These are phyloP conservation scores for Rhabdornis inornatus DNA, from an alignment of 2,113 vertebrate species.

Conservation along the genomic window DNA sequence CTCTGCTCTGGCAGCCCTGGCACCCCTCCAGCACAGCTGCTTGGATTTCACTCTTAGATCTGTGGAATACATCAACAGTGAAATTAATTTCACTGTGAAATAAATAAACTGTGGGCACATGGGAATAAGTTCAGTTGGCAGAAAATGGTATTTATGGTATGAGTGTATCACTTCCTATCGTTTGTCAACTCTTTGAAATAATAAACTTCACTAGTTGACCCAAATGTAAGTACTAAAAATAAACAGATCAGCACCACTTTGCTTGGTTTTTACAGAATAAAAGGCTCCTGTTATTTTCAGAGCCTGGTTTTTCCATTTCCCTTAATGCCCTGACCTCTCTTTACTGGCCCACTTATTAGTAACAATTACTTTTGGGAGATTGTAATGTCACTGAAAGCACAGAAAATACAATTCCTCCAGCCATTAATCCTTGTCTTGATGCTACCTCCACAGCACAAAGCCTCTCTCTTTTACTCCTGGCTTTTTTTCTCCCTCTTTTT, in stretches of 20 bases:
- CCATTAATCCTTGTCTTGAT: slow-evolving; percentile 73
- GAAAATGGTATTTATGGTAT: neutral
- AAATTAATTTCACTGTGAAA: neutral
- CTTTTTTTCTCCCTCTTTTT: neutral
- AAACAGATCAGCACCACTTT: neutral
- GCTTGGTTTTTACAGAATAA: slow-evolving; percentile 6
- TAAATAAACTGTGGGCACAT: neutral
- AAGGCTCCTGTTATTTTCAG: slow-evolving; percentile 1
- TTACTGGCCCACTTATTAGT: slow-evolving; percentile 12
- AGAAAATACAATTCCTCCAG: slow-evolving; percentile 56
- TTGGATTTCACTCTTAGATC: neutral
- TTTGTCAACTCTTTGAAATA: neutral
- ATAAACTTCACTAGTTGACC: neutral
- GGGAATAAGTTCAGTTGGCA: neutral
- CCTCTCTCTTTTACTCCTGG: slow-evolving; percentile 49
- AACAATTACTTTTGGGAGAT: slow-evolving; percentile 52
- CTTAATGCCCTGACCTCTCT: neutral
- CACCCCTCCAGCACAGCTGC: neutral
- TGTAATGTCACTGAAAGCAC: slow-evolving; percentile 41
- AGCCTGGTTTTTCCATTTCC: slow-evolving; percentile 11
- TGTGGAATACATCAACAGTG: fast-evolving
- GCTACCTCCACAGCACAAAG: slow-evolving; percentile 59
- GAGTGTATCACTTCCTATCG: neutral
- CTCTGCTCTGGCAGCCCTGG: neutral
- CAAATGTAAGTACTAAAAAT: neutral